Percentiles rank a stretch among this genome's conserved stretches.
phyloP scores from a whole-genome alignment of 2,888 invertebrate species.

The Leptinotarsa tumamoca region DNA sequence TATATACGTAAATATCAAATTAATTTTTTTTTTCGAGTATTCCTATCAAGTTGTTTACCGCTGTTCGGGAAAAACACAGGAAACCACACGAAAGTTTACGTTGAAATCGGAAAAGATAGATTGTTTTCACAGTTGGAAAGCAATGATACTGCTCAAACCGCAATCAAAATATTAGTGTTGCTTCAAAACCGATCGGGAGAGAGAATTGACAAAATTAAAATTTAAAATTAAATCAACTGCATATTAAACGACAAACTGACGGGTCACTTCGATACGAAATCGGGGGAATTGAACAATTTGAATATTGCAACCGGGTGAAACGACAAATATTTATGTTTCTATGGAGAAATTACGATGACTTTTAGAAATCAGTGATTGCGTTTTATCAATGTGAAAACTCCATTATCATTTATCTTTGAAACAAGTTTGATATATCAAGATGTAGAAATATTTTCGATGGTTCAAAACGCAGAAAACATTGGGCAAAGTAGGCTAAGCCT shows the following conservation, averaged over 20 bases:
- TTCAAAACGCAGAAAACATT: no score
- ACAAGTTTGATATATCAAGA: no score
- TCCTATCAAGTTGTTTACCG: not conserved
- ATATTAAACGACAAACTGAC: slow-evolving; percentile 2
- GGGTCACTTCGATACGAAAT: no score
- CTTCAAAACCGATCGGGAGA: not conserved
- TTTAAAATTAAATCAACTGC: slow-evolving; percentile 10
- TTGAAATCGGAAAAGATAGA: not conserved
- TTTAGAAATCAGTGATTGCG: no score
- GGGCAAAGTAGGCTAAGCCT: no score
- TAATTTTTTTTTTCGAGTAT: not conserved
- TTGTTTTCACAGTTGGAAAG: slow-evolving; percentile 17
- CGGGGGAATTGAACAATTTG: no score
- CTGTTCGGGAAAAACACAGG: slow-evolving; percentile 16
- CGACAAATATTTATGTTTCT: no score
- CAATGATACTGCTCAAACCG: not conserved
- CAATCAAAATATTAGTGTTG: slow-evolving; percentile 20
- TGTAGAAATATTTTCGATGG: no score
- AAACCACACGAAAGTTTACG: slow-evolving; percentile 19
- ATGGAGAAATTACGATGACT: no score
- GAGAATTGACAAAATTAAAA: not conserved
- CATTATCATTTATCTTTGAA: no score
- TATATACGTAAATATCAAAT: not conserved
- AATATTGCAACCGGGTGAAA: no score
- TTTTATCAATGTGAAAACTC: no score